A percentile compares a stretch with the other conserved stretches of the same genome.
Evolutionary conservation across 2,113 vertebrate genomes (phyloP).

Genomic region (Tupaia tana): DNA sequence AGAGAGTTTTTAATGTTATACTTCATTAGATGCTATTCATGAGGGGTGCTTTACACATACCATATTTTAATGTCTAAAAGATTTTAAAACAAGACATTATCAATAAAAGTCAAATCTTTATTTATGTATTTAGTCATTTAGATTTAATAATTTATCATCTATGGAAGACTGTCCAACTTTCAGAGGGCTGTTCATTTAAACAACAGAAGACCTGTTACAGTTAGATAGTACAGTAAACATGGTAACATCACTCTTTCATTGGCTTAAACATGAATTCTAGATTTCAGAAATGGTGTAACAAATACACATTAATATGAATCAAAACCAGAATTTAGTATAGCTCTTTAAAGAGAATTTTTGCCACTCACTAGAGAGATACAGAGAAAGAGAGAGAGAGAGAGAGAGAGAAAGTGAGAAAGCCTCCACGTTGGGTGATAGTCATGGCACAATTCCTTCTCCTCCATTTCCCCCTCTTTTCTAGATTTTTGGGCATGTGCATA

Average conservation of each 20-base stretch:
- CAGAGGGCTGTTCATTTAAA: slow-evolving; percentile 33
- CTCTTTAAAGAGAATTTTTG: not conserved
- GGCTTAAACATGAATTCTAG: slow-evolving; percentile 12
- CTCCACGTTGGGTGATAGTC: too few relatives aligned
- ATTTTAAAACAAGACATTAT: slow-evolving; percentile 18
- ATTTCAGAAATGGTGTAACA: not conserved
- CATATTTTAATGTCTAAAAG: not conserved
- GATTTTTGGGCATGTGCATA: too few relatives aligned
- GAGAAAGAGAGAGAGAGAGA: too few relatives aligned
- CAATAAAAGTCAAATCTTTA: slow-evolving; percentile 5
- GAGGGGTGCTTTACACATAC: not conserved
- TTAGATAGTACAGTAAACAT: not conserved
- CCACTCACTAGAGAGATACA: too few relatives aligned
- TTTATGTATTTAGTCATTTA: slow-evolving; percentile 6
- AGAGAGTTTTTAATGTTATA: not conserved
- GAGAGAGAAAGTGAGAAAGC: too few relatives aligned
- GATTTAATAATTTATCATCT: slow-evolving; percentile 24
- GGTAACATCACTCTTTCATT: not conserved
- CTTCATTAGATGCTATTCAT: not conserved
- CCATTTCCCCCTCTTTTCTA: too few relatives aligned
- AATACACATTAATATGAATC: not conserved
- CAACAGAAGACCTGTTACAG: not conserved
- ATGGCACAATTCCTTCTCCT: too few relatives aligned
- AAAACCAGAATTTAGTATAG: not conserved
- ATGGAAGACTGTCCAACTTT: not conserved